Conservation (phyloP, 64 coral and sea anemone species). For the Anthopleura sola region DNA sequence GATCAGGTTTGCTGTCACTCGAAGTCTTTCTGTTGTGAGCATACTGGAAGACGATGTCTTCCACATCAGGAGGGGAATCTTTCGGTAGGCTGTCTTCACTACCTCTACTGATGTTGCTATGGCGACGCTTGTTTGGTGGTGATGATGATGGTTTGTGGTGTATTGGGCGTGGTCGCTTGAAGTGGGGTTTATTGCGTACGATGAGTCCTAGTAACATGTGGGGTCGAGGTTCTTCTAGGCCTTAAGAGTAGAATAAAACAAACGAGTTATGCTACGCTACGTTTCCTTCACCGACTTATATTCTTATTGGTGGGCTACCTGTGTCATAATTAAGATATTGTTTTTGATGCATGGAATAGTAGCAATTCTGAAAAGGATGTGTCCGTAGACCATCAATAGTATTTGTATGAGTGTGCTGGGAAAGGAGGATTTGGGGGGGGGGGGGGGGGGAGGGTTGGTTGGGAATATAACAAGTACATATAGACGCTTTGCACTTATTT, state of each 20-base stretch:
- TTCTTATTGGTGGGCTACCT: too few species aligned
- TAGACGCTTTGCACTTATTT: too few species aligned
- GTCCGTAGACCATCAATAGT: too few species aligned
- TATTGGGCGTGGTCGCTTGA: constrained; percentile 71
- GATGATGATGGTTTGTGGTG: constrained; percentile 52
- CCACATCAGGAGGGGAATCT: constrained; percentile 91
- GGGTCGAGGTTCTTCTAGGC: constrained; percentile 89
- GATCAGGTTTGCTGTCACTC: constrained; percentile 9
- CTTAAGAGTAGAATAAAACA: constrained; percentile 7
- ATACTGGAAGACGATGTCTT: constrained; percentile 96
- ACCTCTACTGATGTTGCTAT: constrained; percentile 42
- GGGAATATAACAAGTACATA: too few species aligned
- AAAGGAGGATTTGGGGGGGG: too few species aligned
- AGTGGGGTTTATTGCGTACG: constrained; percentile 62
- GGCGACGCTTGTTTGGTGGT: constrained; percentile 46
- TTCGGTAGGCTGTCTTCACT: constrained; percentile 14
- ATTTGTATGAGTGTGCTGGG: too few species aligned
- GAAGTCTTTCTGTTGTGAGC: constrained; percentile 51
- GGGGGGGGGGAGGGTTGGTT: too few species aligned
- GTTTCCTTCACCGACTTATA: too few species aligned
- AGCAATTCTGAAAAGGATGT: too few species aligned
- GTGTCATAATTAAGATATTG: too few species aligned
- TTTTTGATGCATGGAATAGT: too few species aligned
- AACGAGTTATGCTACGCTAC: background rate
- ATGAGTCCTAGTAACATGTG: constrained; percentile 97